These are phyloP conservation scores for Panopea generosa DNA, from an alignment of 2,888 invertebrate genomes.

Conservation along the genomic window DNA sequence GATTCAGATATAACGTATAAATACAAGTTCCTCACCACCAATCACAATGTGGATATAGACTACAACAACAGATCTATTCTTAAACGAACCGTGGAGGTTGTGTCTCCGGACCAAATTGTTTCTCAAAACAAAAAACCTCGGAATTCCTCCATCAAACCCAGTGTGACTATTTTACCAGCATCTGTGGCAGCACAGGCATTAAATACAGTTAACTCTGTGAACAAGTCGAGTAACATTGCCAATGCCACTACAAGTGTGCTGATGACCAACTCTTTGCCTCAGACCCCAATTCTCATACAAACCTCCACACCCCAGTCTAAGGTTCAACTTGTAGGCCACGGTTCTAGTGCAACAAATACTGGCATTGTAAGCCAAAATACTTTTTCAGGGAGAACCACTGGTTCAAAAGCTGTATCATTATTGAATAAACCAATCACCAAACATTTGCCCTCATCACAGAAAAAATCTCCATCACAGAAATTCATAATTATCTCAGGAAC, in stretches of 20 bases:
- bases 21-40: slow-evolving; percentile 65
- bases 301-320: slow-evolving; percentile 12
- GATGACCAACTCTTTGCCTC: slow-evolving; percentile 7
- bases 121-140: slow-evolving; percentile 51
- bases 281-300: neutral
- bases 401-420: slow-evolving; percentile 43
- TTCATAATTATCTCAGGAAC: slow-evolving; percentile 54
- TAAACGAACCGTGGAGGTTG: slow-evolving; percentile 68
- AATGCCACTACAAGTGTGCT: slow-evolving; percentile 2
- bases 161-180: neutral
- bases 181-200: no score
- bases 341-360: slow-evolving; percentile 7
- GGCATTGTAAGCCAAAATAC: slow-evolving; percentile 21
- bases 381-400: slow-evolving; percentile 22
- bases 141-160: neutral
- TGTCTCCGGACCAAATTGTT: slow-evolving; percentile 65
- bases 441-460: slow-evolving; percentile 16
- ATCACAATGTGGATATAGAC: slow-evolving; percentile 38
- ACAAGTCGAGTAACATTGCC: neutral
- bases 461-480: slow-evolving; percentile 40
- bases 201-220: no score
- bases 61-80: slow-evolving; percentile 49
- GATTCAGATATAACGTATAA: slow-evolving; percentile 68
- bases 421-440: slow-evolving; percentile 22
- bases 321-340: slow-evolving; percentile 14